Base-by-base conservation (phyloP, 2,113 vertebrate species). In the Fregetta grallaria region DNA sequence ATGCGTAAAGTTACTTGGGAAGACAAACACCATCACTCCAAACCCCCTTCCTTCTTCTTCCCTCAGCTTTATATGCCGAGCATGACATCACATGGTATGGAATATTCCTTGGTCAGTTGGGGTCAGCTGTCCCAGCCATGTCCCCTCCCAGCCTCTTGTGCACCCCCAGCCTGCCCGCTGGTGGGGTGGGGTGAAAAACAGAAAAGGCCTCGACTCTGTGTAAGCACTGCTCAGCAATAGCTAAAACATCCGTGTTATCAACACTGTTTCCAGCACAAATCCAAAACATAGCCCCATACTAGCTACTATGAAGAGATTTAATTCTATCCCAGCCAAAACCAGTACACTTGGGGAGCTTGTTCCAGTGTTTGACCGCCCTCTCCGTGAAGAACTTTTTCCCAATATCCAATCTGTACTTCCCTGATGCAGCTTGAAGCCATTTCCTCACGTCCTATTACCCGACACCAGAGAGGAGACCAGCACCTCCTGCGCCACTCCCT, bases 1-100 rank as follows among this genome's bases (percentile, higher is more conserved):
- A 80, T 1, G 1, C 0, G 0, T 13, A 13, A 29, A 0, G 13
- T 36, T 2, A 70, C 32, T n/a, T 59, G 5, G 23, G 11, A 74
- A 65, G 22, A 72, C 52, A 76, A 85, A 76, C 2, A 1, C 9
- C 14, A 52, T 15, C 10, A 47, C 52, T 47, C 9, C 1, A 2
- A 81, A 67, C 0, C 5, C 9, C 21, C 15, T 61, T 47, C 21
- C 21, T 45, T 0, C 11, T 30, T 13, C 23, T 75, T 65, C 23
- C 36, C 13, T 18, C 45, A 38, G 45, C 32, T 61, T 40, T 20
- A 12, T 15, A 6, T 30, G 15, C 45, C n/a, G 15, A 81, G 38
- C 19, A 47, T 3, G 7, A 26, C 5, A 0, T 9, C 38, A 15
- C 8, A 45, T 3, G 5, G n/a, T n/a, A n/a, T n/a, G n/a, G n/a